Evolutionary conservation across 2,113 vertebrate species (phyloP), one percentile per base, ranked within the genome.

Genomic region (Perca schrenkii): DNA sequence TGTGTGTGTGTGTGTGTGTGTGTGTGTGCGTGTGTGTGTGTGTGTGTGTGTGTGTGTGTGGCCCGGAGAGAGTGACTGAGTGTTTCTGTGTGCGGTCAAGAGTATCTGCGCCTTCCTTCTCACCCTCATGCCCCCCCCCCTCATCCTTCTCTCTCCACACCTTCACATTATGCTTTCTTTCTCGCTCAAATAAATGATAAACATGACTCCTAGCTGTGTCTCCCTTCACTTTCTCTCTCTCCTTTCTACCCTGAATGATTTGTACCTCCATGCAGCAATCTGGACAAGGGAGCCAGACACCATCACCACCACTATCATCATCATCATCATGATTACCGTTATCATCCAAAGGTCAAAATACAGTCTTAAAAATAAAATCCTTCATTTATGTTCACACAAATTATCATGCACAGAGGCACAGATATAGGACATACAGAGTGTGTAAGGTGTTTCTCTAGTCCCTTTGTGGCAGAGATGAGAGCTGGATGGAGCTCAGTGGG

Each of bases 21-120:
- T 34, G 34, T 34, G 34, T 34, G 89, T 86, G 88, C n/a, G 34
- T 34, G 34, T 34, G 34, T 34, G 34, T 34, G 34, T 34, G 34
- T 34, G 34, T 34, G 31, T 34, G 31, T 34, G 31, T 34, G 31
- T 34, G 31, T 34, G 34, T 34, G 34, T 34, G 89, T 86, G 88
- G 89, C 83, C 90, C 12, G 13, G 62, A 90, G 85, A 91, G 77
- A 88, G 79, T 66, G 82, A 82, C 61, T 86, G 83, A 79, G 77
- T 80, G 68, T 86, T 79, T 87, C 77, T 78, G 83, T 88, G 84
- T 89, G 88, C 31, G 40, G 80, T 80, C 75, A 79, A 70, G 71
- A 73, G 75, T 65, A 78, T 78, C 76, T 76, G 69, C 19, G 36
- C 71, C 76, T 83, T 76, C 54, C 36, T n/a, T 77, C 57, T 69